Conservation (phyloP, 2,797 vertebrate genomes). For the Anolis apletophallus region DNA sequence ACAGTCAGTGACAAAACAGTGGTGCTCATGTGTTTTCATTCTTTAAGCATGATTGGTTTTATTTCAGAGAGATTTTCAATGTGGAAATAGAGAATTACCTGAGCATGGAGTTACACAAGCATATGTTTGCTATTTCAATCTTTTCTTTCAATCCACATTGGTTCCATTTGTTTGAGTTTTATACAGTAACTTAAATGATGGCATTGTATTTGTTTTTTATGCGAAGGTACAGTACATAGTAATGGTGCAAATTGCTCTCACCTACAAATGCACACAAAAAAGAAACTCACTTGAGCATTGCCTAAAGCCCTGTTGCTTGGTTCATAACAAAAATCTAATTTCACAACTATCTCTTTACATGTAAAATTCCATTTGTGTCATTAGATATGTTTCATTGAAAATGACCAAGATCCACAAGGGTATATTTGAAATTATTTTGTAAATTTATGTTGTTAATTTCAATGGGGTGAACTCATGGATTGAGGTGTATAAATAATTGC, state of each 20-base stretch:
- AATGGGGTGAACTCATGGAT: not conserved
- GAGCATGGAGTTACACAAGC: not conserved
- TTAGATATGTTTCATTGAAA: not conserved
- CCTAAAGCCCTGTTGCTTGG: not conserved
- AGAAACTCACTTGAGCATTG: slow-evolving; percentile 8
- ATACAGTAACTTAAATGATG: slow-evolving; percentile 29
- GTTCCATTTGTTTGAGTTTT: slow-evolving; percentile 37
- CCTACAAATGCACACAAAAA: not conserved
- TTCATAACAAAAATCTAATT: not conserved
- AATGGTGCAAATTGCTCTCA: slow-evolving; percentile 40
- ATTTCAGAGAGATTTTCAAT: slow-evolving; percentile 20
- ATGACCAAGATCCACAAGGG: not conserved
- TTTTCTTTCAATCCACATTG: slow-evolving; percentile 27
- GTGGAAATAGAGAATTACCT: slow-evolving; percentile 20
- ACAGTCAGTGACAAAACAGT: slow-evolving; percentile 27
- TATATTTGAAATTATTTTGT: not conserved
- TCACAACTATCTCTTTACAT: not conserved
- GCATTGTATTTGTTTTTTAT: slow-evolving; percentile 44
- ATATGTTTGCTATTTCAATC: slow-evolving; percentile 26
- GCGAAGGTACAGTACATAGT: slow-evolving; percentile 25
- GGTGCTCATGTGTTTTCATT: slow-evolving; percentile 16
- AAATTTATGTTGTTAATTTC: not conserved
- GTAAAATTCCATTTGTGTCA: not conserved
- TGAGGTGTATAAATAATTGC: not conserved
- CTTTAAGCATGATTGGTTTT: slow-evolving; percentile 39